phyloP scores from a whole-genome alignment of 2,888 invertebrate species.

The Hemistola chrysoprasaria region DNA sequence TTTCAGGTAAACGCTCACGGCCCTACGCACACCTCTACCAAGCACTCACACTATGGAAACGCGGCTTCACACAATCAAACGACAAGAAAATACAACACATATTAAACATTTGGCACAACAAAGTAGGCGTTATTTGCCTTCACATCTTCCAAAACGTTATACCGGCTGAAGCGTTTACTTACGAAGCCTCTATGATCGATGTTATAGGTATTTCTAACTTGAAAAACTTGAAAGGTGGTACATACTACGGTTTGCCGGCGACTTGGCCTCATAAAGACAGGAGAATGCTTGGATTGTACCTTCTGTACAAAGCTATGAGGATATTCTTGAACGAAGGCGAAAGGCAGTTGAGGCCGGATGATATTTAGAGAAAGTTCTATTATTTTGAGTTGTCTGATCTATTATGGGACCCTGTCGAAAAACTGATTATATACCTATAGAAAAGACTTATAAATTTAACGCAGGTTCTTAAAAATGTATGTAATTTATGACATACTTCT shows the following conservation, averaged over 20 bases:
- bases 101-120: slow-evolving; percentile 92
- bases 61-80: slow-evolving; percentile 64
- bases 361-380: no score
- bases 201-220: slow-evolving; percentile 89
- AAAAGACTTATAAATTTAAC: no score
- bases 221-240: slow-evolving; percentile 90
- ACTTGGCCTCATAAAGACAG: slow-evolving; percentile 88
- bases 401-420: no score
- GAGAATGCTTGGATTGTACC: slow-evolving; percentile 88
- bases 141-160: slow-evolving; percentile 95
- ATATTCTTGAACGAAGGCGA: slow-evolving; percentile 95
- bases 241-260: slow-evolving; percentile 90
- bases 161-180: slow-evolving; percentile 95
- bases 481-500: no score
- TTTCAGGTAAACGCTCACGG: slow-evolving; percentile 86
- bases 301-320: slow-evolving; percentile 91
- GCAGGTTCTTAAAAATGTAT: no score
- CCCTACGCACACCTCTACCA: slow-evolving; percentile 96
- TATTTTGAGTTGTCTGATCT: no score
- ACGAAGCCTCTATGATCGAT: slow-evolving; percentile 97
- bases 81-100: slow-evolving; percentile 89
- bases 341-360: slow-evolving; percentile 90
- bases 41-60: slow-evolving; percentile 86
- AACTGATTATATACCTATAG: no score
- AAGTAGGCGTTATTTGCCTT: slow-evolving; percentile 93